Conservation (phyloP, 2,797 vertebrate species). For the Notamacropus eugenii region DNA sequence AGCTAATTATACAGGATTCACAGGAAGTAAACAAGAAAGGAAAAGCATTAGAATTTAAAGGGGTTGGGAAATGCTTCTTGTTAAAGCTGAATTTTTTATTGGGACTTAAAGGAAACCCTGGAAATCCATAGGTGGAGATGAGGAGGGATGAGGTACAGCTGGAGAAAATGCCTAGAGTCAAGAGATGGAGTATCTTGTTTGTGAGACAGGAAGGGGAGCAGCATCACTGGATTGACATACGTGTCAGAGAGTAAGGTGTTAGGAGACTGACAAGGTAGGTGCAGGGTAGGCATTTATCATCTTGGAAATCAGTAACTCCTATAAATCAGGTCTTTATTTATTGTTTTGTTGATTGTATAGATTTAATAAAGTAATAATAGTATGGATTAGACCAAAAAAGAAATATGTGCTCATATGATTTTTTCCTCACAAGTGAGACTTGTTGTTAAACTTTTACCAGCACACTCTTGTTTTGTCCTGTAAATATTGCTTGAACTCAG, state of each 20-base stretch:
- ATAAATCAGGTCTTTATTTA: background rate
- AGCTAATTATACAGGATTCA: background rate
- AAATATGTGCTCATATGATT: background rate
- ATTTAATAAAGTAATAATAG: background rate
- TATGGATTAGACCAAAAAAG: background rate
- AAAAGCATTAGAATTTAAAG: background rate
- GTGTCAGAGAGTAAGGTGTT: background rate
- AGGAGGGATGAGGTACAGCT: background rate
- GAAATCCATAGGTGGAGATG: background rate
- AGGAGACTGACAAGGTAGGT: background rate
- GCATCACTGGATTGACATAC: background rate
- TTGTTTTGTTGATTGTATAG: background rate
- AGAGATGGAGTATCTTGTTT: background rate
- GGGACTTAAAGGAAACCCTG: background rate
- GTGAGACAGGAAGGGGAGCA: background rate
- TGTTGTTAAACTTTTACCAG: background rate
- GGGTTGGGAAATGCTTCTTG: background rate
- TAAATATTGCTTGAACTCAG: background rate
- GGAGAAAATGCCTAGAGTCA: background rate
- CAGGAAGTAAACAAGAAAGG: background rate
- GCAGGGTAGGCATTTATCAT: background rate
- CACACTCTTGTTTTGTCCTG: background rate
- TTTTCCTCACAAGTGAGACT: background rate
- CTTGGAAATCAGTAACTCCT: background rate
- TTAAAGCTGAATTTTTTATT: background rate